A percentile compares a stretch with the other conserved stretches of the same genome.
phyloP scores from a whole-genome alignment of 2,113 vertebrate species.

The Phocoena sinus region DNA sequence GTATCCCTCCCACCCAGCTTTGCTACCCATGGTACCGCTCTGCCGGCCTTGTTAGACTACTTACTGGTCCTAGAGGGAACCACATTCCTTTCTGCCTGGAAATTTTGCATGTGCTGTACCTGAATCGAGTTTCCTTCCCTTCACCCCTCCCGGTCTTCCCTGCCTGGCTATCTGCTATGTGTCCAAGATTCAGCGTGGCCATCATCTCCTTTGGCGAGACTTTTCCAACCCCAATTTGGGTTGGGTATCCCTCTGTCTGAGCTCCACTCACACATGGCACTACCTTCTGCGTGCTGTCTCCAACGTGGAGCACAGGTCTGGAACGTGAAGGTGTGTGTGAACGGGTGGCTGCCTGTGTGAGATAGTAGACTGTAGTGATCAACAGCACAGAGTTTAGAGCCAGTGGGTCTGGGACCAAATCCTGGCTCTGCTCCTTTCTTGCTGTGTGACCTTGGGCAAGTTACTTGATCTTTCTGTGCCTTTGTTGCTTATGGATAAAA shows the following conservation, averaged over 20 bases:
- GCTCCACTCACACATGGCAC: neutral
- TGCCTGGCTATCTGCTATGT: neutral
- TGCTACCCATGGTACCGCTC: neutral
- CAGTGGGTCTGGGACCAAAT: neutral
- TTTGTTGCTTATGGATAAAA: neutral
- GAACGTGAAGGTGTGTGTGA: accelerated
- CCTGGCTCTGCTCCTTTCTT: neutral
- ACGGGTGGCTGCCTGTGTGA: neutral
- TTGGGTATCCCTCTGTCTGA: neutral
- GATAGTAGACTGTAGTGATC: neutral
- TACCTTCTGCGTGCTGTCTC: neutral
- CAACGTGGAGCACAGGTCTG: neutral
- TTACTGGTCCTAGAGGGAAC: neutral
- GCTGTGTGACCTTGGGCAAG: neutral
- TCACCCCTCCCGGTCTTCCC: accelerated
- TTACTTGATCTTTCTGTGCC: neutral
- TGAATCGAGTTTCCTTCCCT: accelerated
- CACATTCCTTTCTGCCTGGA: neutral
- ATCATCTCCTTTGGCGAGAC: neutral
- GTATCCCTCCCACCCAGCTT: too few relatives aligned
- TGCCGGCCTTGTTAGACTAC: neutral
- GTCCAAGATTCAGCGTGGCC: neutral
- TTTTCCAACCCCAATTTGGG: too few relatives aligned
- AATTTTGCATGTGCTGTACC: neutral
- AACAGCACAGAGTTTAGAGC: neutral